phyloP scores from a whole-genome alignment of 1,140 invertebrate species.

The Frieseomelitta varia region DNA sequence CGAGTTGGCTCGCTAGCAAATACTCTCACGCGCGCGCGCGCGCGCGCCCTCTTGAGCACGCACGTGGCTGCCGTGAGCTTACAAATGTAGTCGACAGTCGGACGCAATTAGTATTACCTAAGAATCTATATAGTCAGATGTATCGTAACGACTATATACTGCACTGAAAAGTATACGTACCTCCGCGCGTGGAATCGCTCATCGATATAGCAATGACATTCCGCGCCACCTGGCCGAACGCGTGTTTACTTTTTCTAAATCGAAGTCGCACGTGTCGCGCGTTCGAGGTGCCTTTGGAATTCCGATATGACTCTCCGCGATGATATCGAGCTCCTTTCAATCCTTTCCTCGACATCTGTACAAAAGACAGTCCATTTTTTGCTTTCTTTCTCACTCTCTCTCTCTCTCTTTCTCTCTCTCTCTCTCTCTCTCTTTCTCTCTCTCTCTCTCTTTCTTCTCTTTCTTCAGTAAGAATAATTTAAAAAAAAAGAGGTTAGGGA shows the following conservation, averaged over 20 bases:
- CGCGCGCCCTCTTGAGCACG: not conserved
- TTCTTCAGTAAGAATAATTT: not conserved
- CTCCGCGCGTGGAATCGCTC: slow-evolving; percentile 5
- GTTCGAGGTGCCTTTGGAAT: slow-evolving; percentile 3
- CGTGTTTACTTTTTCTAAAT: slow-evolving; percentile 61
- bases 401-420: too few species aligned
- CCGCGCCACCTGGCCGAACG: slow-evolving; percentile 67
- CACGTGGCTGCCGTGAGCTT: slow-evolving; percentile 3
- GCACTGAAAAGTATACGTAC: slow-evolving; percentile 31
- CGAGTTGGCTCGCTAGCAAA: slow-evolving; percentile 8
- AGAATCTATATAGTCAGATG: slow-evolving; percentile 67
- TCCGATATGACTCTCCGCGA: not conserved
- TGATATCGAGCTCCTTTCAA: not conserved
- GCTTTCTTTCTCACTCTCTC: not conserved
- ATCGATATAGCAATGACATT: slow-evolving; percentile 45
- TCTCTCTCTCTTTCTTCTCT: rapidly evolving
- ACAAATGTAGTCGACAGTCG: slow-evolving; percentile 52
- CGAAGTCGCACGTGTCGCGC: slow-evolving; percentile 47
- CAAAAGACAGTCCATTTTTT: not conserved
- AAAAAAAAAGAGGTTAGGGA: not conserved
- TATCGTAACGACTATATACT: slow-evolving; percentile 30
- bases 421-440: too few species aligned
- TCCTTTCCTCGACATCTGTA: not conserved
- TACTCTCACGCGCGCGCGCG: slow-evolving; percentile 6
- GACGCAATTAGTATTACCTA: slow-evolving; percentile 71